Evolutionary conservation across 2,888 invertebrate species (phyloP), one percentile per base, ranked within the genome.

Genomic region (Lasius platythorax): DNA sequence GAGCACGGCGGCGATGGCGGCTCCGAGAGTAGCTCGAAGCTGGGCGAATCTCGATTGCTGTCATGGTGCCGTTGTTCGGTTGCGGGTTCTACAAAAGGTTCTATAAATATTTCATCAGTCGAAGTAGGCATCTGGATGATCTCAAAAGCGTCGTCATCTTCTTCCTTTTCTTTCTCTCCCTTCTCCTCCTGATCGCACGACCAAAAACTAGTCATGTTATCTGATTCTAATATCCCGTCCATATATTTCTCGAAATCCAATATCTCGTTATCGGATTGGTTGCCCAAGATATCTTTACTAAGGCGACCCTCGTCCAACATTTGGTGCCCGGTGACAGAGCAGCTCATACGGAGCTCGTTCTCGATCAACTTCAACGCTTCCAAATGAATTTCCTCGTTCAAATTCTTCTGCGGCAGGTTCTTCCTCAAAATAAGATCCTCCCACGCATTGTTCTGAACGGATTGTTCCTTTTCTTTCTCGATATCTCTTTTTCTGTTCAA

Each of bases 1-100:
- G 84, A 89, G 11, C 18, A 84, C 63, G 88, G 53, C 1, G 89
- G 85, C 8, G 91, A 87, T 0, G 84, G 50, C 1, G 86, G 83
- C n/a, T 89, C 91, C 0, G 91, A 88, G 9, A 91, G 40, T 8
- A 90, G 58, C 43, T 91, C 91, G 74, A 90, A 91, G 23, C 89
- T 91, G 63, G 88, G 89, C 23, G 89, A 89, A 12, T 91, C 89
- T 1, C 85, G 83, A 61, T 83, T 86, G 50, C 86, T 89, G 18
- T 91, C 88, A 30, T 68, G 73, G 28, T 50, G 37, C 28, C 28
- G 61, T 28, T 63, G 74, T 2, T 73, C 81, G 28, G 18, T 15
- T 12, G 8, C 3, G 11, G 15, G 11, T 18, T 46, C 61, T 4
- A 72, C 28, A 18, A 8, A 9, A 23, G 18, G 72, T 23, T 4